A percentile compares a stretch with the other conserved stretches of the same genome.
Evolutionary conservation across 2,797 vertebrate species (phyloP).

Genomic region (Lagothrix lagotricha): DNA sequence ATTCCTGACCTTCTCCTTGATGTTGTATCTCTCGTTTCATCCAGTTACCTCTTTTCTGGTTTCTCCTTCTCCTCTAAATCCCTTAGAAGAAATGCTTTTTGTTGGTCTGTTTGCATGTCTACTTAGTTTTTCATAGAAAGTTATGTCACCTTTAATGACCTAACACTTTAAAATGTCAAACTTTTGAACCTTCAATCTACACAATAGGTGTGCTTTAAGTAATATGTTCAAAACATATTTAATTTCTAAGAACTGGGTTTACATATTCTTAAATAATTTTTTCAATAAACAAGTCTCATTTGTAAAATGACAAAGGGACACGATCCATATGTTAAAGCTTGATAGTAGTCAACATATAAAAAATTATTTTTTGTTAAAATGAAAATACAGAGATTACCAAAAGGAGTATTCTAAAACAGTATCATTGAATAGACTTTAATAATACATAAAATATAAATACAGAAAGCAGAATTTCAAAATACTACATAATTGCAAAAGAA

Average conservation of each 20-base stretch:
- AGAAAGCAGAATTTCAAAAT: conserved; percentile 19
- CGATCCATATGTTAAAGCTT: neutral
- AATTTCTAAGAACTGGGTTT: neutral
- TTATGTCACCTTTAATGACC: neutral
- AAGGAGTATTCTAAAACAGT: neutral
- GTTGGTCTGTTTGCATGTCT: neutral
- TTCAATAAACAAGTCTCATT: neutral
- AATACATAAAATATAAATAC: neutral
- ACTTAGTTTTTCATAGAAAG: neutral
- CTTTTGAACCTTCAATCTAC: neutral
- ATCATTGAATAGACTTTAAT: neutral
- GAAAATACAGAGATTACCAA: neutral
- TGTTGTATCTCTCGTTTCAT: neutral
- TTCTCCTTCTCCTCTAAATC: neutral
- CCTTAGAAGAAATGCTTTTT: neutral
- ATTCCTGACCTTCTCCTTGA: neutral
- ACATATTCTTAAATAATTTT: neutral
- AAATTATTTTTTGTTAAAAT: neutral
- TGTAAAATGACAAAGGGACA: conserved; percentile 29
- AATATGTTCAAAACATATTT: neutral
- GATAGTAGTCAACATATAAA: neutral
- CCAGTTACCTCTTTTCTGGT: neutral
- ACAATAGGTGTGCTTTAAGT: neutral
- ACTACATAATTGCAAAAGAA: neutral
- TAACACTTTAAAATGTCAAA: conserved; percentile 34